A percentile compares a stretch with the other conserved stretches of the same genome.
These are phyloP conservation scores for Meloidogyne chitwoodi DNA, from an alignment of 1,140 invertebrate genomes.

Conservation along the genomic window DNA sequence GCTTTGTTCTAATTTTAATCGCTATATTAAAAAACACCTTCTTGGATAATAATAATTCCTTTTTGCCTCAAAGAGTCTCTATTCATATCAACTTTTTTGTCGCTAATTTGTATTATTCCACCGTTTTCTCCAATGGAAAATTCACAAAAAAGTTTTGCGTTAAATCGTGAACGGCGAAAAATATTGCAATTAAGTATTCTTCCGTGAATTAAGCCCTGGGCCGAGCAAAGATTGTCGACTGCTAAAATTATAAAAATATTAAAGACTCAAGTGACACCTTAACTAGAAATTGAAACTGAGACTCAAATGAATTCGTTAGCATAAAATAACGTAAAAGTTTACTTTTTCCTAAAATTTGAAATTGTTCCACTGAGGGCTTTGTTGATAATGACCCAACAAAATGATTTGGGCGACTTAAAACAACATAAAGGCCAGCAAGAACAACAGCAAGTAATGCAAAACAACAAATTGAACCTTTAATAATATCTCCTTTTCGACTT, in stretches of 20 bases:
- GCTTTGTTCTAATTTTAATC: neutral
- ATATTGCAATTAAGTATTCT: neutral
- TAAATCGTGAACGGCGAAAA: neutral
- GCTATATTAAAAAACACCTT: neutral
- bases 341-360: conserved; percentile 17
- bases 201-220: neutral
- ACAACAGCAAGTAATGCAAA: conserved; percentile 12
- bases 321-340: neutral
- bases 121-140: neutral
- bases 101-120: neutral
- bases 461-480: neutral
- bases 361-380: neutral
- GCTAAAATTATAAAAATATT: neutral
- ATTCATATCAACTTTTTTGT: neutral
- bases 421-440: conserved; percentile 7
- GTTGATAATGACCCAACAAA: neutral
- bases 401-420: neutral
- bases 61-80: neutral
- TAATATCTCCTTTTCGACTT: conserved; percentile 1
- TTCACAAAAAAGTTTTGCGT: conserved; percentile 9
- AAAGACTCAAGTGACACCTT: no score
- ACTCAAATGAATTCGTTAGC: no score
- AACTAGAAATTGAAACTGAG: no score
- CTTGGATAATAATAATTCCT: neutral
- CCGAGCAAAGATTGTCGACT: neutral